Evolutionary conservation across 1,140 invertebrate species (phyloP).

Genomic region (Sipha flava): DNA sequence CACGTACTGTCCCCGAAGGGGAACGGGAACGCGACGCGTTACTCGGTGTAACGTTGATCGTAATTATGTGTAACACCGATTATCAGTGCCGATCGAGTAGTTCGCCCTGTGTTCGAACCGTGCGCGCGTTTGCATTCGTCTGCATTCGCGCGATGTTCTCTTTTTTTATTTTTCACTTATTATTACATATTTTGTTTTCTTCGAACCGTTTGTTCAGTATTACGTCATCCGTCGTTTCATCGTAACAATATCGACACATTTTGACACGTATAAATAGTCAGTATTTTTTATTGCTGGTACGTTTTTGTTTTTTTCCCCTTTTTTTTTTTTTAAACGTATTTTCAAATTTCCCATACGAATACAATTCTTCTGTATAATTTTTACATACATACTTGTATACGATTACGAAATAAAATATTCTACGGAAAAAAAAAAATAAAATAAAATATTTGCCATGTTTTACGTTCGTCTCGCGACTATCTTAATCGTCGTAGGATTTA

Average conservation of each 20-base stretch:
- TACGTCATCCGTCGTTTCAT: not conserved
- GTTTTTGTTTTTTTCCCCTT: not conserved
- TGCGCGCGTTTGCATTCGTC: too few relatives aligned
- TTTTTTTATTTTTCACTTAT: too few relatives aligned
- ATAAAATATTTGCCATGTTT: not conserved
- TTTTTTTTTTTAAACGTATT: not conserved
- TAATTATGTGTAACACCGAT: not conserved
- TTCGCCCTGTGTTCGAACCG: too few relatives aligned
- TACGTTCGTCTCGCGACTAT: not conserved
- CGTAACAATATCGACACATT: not conserved
- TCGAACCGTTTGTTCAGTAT: not conserved
- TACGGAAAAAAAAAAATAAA: not conserved
- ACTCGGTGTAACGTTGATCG: too few relatives aligned
- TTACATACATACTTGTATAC: not conserved
- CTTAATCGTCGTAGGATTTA: conserved; percentile 5
- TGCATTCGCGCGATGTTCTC: too few relatives aligned
- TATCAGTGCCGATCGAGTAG: not conserved
- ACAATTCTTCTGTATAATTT: not conserved
- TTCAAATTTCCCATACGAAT: not conserved
- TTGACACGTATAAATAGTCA: not conserved
- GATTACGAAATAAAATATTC: not conserved
- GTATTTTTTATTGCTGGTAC: not conserved
- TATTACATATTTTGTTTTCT: not conserved
- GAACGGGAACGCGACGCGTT: too few relatives aligned
- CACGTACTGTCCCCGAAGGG: too few relatives aligned